A percentile compares a stretch with the other conserved stretches of the same genome.
Evolutionary conservation across 1,140 invertebrate species (phyloP).

Genomic region (Akabosia matsudoensis): DNA sequence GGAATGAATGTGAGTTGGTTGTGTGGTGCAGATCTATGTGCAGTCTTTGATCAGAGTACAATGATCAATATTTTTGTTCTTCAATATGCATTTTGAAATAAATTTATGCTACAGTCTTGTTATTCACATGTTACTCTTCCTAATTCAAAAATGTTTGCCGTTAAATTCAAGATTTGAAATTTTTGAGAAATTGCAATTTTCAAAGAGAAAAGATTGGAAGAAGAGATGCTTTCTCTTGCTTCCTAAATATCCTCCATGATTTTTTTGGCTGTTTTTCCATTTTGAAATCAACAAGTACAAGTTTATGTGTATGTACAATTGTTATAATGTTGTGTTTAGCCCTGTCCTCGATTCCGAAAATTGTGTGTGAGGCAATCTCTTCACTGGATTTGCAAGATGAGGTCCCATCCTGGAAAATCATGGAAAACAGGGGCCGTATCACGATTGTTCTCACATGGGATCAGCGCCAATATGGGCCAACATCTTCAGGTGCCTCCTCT

Average conservation of each 20-base stretch:
- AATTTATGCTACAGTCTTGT: too few relatives aligned
- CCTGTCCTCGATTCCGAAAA: slow-evolving; percentile 89
- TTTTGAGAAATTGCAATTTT: not conserved
- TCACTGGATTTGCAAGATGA: slow-evolving; percentile 64
- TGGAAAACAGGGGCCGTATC: slow-evolving; percentile 91
- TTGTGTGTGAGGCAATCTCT: slow-evolving; percentile 93
- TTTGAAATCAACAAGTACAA: not conserved
- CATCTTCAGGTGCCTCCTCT: slow-evolving; percentile 58
- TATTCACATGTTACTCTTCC: too few relatives aligned
- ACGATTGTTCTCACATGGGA: slow-evolving; percentile 91
- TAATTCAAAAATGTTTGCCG: too few relatives aligned
- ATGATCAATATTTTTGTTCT: too few relatives aligned
- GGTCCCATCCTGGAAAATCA: slow-evolving; percentile 87
- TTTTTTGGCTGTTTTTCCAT: not conserved
- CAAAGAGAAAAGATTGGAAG: slow-evolving; percentile 15
- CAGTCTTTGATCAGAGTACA: too few relatives aligned
- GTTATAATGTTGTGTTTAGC: slow-evolving; percentile 57
- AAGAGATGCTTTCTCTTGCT: slow-evolving; percentile 26
- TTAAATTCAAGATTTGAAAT: not conserved
- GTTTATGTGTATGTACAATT: slow-evolving; percentile 25
- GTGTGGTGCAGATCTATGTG: too few relatives aligned
- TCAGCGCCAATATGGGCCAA: slow-evolving; percentile 48
- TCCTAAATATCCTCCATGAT: not conserved
- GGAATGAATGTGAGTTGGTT: too few relatives aligned
- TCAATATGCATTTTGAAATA: too few relatives aligned